Evolutionary conservation across 2,888 invertebrate species (phyloP), one percentile per base, ranked within the genome.

Genomic region (Megamerina dolium): DNA sequence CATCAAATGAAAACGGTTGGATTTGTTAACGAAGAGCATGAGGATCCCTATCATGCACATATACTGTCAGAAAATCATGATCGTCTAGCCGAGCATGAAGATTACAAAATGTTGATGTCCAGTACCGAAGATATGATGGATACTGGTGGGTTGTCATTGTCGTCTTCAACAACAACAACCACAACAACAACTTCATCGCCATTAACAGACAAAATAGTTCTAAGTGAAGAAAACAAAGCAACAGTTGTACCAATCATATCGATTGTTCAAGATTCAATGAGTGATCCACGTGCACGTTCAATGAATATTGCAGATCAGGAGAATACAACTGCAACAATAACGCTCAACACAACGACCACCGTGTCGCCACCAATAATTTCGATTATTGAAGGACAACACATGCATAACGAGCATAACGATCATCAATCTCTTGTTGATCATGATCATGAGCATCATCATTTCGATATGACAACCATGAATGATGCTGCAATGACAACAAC

Each of bases 51-150:
- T 55, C 65, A 65, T 61, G 66, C 58, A 37, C 65, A 65, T 50
- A 65, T 65, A 56, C 56, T 66, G 44, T 65, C 65, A 35, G 65
- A 66, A 48, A 65, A 64, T 54, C 65, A 65, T 57, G 65, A 65
- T 56, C 61, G 61, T 54, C 56, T 66, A 54, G 64, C 64, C 48
- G 66, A 63, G 50, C 66, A 62, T 45, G 65, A 62, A 52, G 65
- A 64, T 56, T 66, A 66, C 58, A 62, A 65, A 57, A 60, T 65
- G 62, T 58, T 59, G 41, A 54, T 45, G 18, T 44, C 48, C 26
- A 63, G 60, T 50, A 63, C 60, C 37, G 64, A 64, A 45, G 64
- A 59, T 45, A 47, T 53, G 19, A 44, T 50, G 19, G 47, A 55
- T 36, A 45, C 51, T 8, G 45, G 45, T 19, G 30, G 50, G 34